A percentile compares a stretch with the other conserved stretches of the same genome.
Evolutionary conservation across 2,797 vertebrate genomes (phyloP).

Genomic region (Chromobotia macracanthus): DNA sequence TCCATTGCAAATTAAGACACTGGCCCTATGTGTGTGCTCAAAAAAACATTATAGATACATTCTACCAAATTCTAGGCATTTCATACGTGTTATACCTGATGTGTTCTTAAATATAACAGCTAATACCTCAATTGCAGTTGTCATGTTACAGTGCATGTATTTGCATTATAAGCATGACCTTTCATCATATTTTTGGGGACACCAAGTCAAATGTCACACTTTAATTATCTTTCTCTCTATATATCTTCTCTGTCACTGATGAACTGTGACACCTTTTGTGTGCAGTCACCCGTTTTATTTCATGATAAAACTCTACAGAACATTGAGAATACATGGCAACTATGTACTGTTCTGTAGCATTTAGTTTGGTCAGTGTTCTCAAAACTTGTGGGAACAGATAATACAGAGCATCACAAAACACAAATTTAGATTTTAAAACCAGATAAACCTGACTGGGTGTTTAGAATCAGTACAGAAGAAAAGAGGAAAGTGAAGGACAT

Average conservation of each 20-base stretch:
- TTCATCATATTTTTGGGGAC: neutral
- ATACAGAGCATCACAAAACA: neutral
- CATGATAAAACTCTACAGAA: too few species aligned
- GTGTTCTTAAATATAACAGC: neutral
- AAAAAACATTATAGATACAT: neutral
- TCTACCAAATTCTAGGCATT: neutral
- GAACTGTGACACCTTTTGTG: too few species aligned
- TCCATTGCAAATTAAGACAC: constrained; percentile 68
- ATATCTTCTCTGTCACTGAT: neutral
- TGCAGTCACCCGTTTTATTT: too few species aligned
- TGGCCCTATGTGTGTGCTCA: constrained; percentile 26
- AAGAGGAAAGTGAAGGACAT: too few species aligned
- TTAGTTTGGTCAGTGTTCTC: neutral
- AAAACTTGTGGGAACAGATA: too few species aligned
- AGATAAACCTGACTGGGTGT: neutral
- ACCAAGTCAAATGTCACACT: neutral
- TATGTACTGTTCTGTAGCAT: too few species aligned
- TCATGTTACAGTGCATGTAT: neutral
- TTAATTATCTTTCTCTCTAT: neutral
- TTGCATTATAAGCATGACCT: constrained; percentile 9
- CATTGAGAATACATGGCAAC: neutral
- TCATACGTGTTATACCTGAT: neutral
- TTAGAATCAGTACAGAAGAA: neutral
- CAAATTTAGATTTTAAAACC: neutral
- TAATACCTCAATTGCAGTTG: neutral